Percentiles rank a stretch among this genome's conserved stretches.
These are phyloP conservation scores for Xanthorhoe spadicearia DNA, from an alignment of 2,888 invertebrate genomes.

Conservation along the genomic window DNA sequence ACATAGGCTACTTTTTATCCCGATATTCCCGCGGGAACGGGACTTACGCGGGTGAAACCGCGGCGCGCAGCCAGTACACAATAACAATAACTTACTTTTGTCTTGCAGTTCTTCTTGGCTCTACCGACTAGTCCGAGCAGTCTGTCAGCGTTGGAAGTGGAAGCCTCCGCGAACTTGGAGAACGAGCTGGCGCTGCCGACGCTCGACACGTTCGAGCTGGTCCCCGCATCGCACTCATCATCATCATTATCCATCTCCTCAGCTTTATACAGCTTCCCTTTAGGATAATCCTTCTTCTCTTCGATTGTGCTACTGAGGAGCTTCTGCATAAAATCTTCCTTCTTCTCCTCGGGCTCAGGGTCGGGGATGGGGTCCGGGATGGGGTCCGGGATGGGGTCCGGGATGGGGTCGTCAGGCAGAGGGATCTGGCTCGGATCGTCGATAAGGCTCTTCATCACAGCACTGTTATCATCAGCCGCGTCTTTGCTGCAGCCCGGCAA, in stretches of 20 bases:
- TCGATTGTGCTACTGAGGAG: constrained; percentile 68
- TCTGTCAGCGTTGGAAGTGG: constrained; percentile 77
- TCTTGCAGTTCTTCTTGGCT: constrained; percentile 60
- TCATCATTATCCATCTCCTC: constrained; percentile 55
- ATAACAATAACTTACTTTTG: constrained; percentile 51
- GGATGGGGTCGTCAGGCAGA: constrained; percentile 20
- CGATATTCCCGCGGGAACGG: too few species aligned
- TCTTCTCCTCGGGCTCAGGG: constrained; percentile 51
- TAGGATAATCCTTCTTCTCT: constrained; percentile 74
- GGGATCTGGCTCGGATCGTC: constrained; percentile 43
- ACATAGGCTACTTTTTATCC: too few species aligned
- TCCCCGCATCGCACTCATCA: constrained; percentile 62
- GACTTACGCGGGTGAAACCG: too few species aligned
- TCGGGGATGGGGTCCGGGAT: constrained; percentile 22
- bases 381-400: constrained; percentile 21
- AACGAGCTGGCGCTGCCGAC: constrained; percentile 72
- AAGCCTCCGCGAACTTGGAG: constrained; percentile 70
- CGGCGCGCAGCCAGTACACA: too few species aligned
- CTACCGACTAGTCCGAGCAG: constrained; percentile 69
- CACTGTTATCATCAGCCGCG: constrained; percentile 66
- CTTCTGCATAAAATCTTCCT: constrained; percentile 78
- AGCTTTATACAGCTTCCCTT: constrained; percentile 76
- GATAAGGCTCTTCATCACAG: constrained; percentile 73
- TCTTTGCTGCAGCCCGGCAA: constrained; percentile 77
- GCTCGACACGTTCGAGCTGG: constrained; percentile 75